Percentiles rank a stretch among this genome's conserved stretches.
Evolutionary conservation across 2,113 vertebrate species (phyloP).

Genomic region (Mola mola): DNA sequence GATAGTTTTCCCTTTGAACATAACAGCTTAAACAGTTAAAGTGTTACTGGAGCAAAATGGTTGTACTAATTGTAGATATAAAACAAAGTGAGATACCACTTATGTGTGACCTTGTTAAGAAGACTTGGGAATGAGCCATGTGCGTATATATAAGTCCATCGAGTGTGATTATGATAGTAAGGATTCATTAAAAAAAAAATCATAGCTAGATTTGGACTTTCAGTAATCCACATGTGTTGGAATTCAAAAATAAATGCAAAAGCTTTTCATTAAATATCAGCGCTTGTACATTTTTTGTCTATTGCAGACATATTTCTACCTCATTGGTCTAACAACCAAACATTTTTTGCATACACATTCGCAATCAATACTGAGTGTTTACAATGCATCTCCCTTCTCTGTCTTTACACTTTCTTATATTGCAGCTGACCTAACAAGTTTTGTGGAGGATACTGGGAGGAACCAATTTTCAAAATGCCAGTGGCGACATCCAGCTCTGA

Average conservation of each 20-base stretch:
- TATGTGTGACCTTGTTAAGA: conserved; percentile 18
- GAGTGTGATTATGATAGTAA: conserved; percentile 12
- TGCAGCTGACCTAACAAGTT: conserved; percentile 61
- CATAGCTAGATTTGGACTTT: conserved; percentile 25
- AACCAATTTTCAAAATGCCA: conserved; percentile 81
- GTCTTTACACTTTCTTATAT: conserved; percentile 38
- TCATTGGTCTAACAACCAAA: conserved; percentile 3
- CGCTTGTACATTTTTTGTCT: no score
- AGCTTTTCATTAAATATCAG: no score
- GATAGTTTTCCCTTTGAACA: conserved; percentile 33
- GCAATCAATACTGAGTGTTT: conserved; percentile 27
- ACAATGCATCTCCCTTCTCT: conserved; percentile 14
- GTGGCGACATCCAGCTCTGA: conserved; percentile 90
- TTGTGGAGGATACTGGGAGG: conserved; percentile 52
- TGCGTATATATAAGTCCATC: background rate
- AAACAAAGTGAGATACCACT: conserved; percentile 49
- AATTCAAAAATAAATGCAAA: no score
- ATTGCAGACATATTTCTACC: background rate
- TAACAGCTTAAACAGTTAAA: conserved; percentile 19
- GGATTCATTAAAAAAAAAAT: background rate
- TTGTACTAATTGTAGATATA: conserved; percentile 56
- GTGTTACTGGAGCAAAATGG: conserved; percentile 55
- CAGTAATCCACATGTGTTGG: conserved; percentile 7
- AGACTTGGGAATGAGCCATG: conserved; percentile 22
- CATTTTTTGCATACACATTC: conserved; percentile 24